Base-by-base conservation (phyloP, 2,113 vertebrate species). In the Irena cyanogastra region DNA sequence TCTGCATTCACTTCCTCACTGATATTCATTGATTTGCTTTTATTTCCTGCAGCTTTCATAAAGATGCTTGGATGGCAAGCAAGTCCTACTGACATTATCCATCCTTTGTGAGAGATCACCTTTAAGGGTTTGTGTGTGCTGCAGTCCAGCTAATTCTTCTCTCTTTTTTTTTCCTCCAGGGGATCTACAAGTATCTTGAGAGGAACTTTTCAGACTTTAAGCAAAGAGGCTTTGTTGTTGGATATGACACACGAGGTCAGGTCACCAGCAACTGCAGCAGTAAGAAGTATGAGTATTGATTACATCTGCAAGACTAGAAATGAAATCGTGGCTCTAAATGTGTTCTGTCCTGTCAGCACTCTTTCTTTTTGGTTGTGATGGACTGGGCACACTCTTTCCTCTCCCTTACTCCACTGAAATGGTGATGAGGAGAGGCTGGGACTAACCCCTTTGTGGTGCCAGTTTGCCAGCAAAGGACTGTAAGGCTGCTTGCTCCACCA, bases 231-330 rank as follows among this genome's bases (percentile, higher is more conserved):
- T 96, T 99, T 91, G 99, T 99, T 31, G 97, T 99, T 52, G 99
- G 99, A 7, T 99, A 98, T 83, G 99, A 99, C 96, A 99, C 98
- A 75, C 98, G 99, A 80, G 99, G 98, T 47, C 99, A 99, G 96
- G 98, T 98, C 90, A 98, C 98, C 87, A 99, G 99, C 96, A 98
- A 98, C 97, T 99, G 99, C 98, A 99, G 98, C 98, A 99, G 99
- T 95, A 97, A 98, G 94, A 97, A 99, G 99, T 99, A 98, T 81
- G 93, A 63, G 57, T 95, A 91, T 96, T 81, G 85, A 95, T 90
- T 95, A 88, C 63, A 60, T 63, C 80, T 93, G 69, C 90, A 86
- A 97, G 90, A 70, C 82, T 91, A 95, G 83, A 93, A 84, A 45
- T 77, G 56, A 63, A 75, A 68, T 35, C 96, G 80, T 95, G 81